Percentiles rank a stretch among this genome's conserved stretches.
Conservation (phyloP, 2,113 vertebrate species). For the Dinomys branickii region DNA sequence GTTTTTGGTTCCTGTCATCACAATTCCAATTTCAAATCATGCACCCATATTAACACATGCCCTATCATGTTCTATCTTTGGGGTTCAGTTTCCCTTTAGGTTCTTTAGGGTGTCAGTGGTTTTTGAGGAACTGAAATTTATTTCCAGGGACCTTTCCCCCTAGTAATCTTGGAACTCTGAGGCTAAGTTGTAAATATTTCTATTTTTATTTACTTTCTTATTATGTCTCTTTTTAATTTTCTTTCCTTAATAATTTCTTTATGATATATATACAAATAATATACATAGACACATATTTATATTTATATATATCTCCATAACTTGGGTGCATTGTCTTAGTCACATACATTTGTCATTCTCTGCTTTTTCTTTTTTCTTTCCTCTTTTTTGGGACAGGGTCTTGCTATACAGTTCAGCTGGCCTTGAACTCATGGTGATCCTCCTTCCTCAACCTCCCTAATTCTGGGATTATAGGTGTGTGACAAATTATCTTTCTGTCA, state of each 20-base stretch:
- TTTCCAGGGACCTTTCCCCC: background rate
- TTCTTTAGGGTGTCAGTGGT: background rate
- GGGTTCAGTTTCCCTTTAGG: background rate
- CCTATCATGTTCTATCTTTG: background rate
- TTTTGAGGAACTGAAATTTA: background rate
- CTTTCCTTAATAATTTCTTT: background rate
- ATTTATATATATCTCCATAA: background rate
- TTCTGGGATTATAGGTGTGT: background rate
- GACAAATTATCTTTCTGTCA: too few relatives aligned
- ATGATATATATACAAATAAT: background rate
- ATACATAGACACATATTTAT: background rate
- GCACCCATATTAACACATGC: background rate
- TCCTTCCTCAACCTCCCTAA: background rate
- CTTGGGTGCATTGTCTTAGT: background rate
- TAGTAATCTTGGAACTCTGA: constrained; percentile 21
- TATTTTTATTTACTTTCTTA: constrained; percentile 36
- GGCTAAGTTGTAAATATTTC: background rate
- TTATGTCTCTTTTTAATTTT: constrained; percentile 11
- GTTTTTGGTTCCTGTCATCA: constrained; percentile 20
- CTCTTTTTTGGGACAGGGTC: background rate
- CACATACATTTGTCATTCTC: background rate
- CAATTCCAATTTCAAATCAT: background rate
- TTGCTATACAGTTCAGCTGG: background rate
- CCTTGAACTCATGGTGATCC: background rate
- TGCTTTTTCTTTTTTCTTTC: background rate